A percentile compares a stretch with the other conserved stretches of the same genome.
Evolutionary conservation across 2,797 vertebrate genomes (phyloP).

Genomic region (Varecia variegata): DNA sequence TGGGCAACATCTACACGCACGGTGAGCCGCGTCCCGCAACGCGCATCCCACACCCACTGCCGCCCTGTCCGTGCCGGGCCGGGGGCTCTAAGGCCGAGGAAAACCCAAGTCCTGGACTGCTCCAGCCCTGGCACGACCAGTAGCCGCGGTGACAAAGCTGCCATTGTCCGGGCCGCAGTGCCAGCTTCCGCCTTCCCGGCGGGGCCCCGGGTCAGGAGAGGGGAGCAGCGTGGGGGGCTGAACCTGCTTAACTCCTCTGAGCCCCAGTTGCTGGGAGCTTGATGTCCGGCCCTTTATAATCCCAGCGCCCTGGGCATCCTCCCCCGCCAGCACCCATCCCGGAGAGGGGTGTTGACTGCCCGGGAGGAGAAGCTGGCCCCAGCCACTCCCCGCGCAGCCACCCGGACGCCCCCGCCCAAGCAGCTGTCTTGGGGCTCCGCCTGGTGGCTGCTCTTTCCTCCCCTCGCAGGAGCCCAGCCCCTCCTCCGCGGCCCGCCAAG

Average conservation of each 20-base stretch:
- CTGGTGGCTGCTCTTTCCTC: background rate
- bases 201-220: background rate
- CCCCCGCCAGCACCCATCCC: background rate
- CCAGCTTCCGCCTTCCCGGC: constrained; percentile 28
- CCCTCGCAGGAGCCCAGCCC: background rate
- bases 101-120: background rate
- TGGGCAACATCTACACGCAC: constrained; percentile 95
- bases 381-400: background rate
- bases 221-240: background rate
- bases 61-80: background rate
- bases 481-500: background rate
- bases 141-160: constrained; percentile 66
- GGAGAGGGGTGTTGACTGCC: background rate
- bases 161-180: constrained; percentile 61
- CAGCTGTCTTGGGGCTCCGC: background rate
- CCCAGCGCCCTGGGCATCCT: background rate
- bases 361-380: background rate
- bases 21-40: constrained; percentile 84
- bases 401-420: background rate
- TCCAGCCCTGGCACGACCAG: background rate
- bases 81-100: background rate
- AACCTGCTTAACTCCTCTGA: constrained; percentile 57
- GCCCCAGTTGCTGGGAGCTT: background rate
- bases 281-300: background rate
- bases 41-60: background rate